phyloP scores from a whole-genome alignment of 2,888 invertebrate genomes.

The Pristionchus fissidentatus region DNA sequence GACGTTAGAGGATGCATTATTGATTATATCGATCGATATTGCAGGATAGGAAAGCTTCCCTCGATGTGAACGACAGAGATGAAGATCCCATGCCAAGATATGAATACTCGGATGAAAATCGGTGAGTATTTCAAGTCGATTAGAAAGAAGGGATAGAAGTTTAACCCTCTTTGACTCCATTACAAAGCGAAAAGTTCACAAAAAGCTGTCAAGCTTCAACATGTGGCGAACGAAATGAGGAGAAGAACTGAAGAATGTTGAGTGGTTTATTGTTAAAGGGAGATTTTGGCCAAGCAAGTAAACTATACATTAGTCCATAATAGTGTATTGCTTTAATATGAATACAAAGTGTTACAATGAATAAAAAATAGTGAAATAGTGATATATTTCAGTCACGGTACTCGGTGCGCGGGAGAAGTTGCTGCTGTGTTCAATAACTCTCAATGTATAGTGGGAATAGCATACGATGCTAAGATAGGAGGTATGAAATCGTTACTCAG shows the following conservation, averaged over 20 bases:
- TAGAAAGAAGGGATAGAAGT: background rate
- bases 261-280: too few relatives aligned
- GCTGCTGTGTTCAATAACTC: conserved; percentile 95
- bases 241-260: background rate
- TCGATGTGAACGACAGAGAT: conserved; percentile 96
- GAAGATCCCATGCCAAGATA: conserved; percentile 97
- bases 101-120: conserved; percentile 95
- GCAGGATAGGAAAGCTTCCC: conserved; percentile 93
- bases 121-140: conserved; percentile 78
- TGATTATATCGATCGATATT: conserved; percentile 13
- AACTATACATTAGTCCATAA: too few relatives aligned
- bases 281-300: too few relatives aligned
- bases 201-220: background rate
- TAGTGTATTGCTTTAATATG: too few relatives aligned
- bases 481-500: conserved; percentile 47
- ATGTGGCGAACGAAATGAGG: background rate
- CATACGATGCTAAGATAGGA: conserved; percentile 93
- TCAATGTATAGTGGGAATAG: conserved; percentile 95
- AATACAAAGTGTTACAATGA: too few relatives aligned
- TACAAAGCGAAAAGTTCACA: background rate
- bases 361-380: too few relatives aligned
- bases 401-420: conserved; percentile 89
- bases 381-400: conserved; percentile 80
- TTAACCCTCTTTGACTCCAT: background rate
- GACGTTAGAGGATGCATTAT: background rate